These are phyloP conservation scores for Samia ricini DNA, from an alignment of 1,140 invertebrate genomes.

Conservation along the genomic window DNA sequence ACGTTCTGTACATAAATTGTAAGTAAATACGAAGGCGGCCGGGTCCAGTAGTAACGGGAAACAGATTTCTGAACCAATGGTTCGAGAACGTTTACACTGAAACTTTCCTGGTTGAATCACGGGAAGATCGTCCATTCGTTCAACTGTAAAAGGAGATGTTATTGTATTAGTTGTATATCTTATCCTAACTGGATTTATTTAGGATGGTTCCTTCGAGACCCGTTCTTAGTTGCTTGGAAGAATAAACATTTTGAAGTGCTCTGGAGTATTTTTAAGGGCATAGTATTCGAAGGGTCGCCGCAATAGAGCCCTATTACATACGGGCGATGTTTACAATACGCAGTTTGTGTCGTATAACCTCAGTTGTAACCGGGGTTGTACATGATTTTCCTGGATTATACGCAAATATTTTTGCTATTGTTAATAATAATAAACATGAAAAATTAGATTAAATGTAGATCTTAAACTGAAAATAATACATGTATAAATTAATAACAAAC, in stretches of 20 bases:
- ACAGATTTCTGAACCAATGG: conserved; percentile 54
- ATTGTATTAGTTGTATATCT: conserved; percentile 35
- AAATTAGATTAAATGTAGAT: too few relatives aligned
- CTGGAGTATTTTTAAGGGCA: not conserved
- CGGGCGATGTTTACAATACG: not conserved
- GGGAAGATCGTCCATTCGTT: conserved; percentile 34
- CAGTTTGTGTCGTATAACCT: not conserved
- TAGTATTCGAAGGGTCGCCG: not conserved
- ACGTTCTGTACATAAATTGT: conserved; percentile 15
- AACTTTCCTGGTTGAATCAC: conserved; percentile 40
- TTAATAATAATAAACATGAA: too few relatives aligned
- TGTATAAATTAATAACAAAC: too few relatives aligned
- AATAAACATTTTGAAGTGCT: conserved; percentile 10
- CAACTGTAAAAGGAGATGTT: conserved; percentile 40
- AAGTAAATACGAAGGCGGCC: conserved; percentile 17
- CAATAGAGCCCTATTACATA: not conserved
- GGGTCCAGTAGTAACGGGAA: conserved; percentile 30
- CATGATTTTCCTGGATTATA: not conserved
- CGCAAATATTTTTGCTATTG: too few relatives aligned
- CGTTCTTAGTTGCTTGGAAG: conserved; percentile 7
- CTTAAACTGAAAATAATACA: too few relatives aligned
- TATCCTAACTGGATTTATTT: conserved; percentile 30
- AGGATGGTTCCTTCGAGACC: conserved; percentile 8
- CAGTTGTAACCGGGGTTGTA: not conserved
- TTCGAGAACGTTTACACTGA: conserved; percentile 38